Conservation (phyloP, 2,113 vertebrate species). For the Zeus faber region DNA sequence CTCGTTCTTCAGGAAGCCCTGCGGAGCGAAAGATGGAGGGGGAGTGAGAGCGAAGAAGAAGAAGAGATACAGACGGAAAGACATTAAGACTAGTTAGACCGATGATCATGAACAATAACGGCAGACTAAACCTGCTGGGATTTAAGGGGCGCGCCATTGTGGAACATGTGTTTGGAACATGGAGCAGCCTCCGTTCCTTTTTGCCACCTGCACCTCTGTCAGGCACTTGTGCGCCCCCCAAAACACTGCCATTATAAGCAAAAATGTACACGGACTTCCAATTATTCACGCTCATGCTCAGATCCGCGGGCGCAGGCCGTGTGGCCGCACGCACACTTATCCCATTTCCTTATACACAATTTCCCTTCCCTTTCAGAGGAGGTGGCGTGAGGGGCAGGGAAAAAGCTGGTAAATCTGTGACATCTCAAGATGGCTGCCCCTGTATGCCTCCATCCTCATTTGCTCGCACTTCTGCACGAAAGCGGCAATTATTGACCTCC, state of each 20-base stretch:
- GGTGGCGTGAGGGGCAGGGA: slow-evolving; percentile 5
- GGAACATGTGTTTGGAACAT: too few species aligned
- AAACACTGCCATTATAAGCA: slow-evolving; percentile 14
- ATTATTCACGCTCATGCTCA: slow-evolving; percentile 4
- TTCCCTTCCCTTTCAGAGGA: slow-evolving; percentile 8
- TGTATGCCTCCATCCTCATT: slow-evolving; percentile 2
- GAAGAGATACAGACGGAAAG: background rate
- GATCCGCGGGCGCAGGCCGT: background rate
- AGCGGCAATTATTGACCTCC: slow-evolving; percentile 18
- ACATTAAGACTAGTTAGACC: background rate
- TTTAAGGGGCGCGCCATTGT: too few species aligned
- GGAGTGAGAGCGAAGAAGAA: slow-evolving; percentile 3
- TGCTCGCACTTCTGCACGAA: background rate
- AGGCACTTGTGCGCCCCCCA: background rate
- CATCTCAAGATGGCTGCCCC: slow-evolving; percentile 47
- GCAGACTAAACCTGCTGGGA: too few species aligned
- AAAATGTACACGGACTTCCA: slow-evolving; percentile 5
- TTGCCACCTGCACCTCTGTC: background rate
- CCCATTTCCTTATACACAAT: slow-evolving; percentile 5
- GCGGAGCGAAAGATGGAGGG: slow-evolving; percentile 31
- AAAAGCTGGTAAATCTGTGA: slow-evolving; percentile 44
- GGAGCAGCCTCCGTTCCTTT: background rate
- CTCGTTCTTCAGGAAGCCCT: slow-evolving; percentile 98
- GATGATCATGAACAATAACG: background rate
- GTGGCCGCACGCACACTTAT: background rate